Conservation (phyloP, 2,113 vertebrate species). For the Phylloscopus trochiloides region DNA sequence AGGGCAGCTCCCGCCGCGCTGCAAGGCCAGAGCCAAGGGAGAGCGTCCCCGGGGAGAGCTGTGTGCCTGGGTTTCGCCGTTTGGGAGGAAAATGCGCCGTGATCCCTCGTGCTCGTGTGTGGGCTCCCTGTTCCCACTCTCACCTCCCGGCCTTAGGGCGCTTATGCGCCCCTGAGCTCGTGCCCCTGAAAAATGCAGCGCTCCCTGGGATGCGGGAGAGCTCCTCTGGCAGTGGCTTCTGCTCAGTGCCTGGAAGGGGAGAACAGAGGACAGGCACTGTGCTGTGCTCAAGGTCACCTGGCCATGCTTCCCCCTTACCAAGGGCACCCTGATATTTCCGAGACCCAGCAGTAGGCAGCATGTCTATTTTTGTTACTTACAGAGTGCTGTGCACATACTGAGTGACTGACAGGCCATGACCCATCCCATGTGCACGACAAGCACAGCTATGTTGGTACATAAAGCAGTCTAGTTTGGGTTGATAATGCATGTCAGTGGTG, state of each 20-base stretch:
- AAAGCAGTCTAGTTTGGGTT: background rate
- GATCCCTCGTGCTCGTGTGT: background rate
- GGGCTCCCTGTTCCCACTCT: background rate
- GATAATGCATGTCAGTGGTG: rapidly evolving
- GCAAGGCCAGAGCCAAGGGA: background rate
- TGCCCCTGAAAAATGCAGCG: background rate
- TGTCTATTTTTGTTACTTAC: background rate
- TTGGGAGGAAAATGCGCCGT: background rate
- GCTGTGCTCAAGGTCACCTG: background rate
- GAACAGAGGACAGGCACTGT: background rate
- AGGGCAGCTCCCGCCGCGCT: background rate
- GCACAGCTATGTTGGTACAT: background rate
- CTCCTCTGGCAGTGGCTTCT: background rate
- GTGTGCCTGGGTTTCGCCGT: too few species aligned
- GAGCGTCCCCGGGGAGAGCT: background rate
- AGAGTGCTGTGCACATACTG: background rate
- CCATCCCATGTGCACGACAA: background rate
- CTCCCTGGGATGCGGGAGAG: background rate
- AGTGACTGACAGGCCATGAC: background rate
- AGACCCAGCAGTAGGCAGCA: background rate
- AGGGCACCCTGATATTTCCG: background rate
- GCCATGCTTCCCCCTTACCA: background rate
- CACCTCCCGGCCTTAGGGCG: background rate
- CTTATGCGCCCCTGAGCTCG: too few species aligned
- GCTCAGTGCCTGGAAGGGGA: background rate